Evolutionary conservation across 2,888 invertebrate species (phyloP).

Genomic region (Apamea anceps): DNA sequence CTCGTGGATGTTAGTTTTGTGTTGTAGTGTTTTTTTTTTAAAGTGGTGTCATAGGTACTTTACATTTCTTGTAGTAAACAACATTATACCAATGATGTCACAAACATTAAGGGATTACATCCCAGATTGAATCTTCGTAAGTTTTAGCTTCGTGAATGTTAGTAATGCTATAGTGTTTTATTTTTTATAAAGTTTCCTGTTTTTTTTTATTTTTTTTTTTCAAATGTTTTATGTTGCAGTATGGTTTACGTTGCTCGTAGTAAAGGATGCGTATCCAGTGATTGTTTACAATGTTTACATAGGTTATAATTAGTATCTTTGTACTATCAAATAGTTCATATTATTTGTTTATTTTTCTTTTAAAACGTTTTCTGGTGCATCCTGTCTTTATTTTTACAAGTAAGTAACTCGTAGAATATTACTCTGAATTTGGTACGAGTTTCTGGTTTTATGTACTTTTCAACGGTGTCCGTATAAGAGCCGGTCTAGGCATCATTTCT

Average conservation of each 20-base stretch:
- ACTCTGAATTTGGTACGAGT: neutral
- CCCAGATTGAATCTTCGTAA: neutral
- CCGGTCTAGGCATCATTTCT: neutral
- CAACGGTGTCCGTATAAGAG: neutral
- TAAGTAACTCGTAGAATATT: neutral
- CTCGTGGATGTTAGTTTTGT: neutral
- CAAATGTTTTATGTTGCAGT: neutral
- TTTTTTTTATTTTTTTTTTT: neutral
- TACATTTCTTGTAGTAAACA: neutral
- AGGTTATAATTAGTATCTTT: neutral
- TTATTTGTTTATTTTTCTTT: neutral
- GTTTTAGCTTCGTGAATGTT: neutral
- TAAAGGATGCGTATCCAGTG: neutral
- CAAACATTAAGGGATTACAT: neutral
- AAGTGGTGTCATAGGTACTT: neutral
- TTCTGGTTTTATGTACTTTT: neutral
- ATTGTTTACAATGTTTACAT: conserved; percentile 5
- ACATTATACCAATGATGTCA: neutral
- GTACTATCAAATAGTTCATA: neutral
- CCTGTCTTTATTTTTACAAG: neutral
- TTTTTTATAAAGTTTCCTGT: neutral
- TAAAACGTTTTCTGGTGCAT: neutral
- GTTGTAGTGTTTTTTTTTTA: neutral
- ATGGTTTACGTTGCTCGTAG: neutral
- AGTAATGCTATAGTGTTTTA: neutral